phyloP scores from a whole-genome alignment of 2,797 vertebrate species.

The Huso huso region DNA sequence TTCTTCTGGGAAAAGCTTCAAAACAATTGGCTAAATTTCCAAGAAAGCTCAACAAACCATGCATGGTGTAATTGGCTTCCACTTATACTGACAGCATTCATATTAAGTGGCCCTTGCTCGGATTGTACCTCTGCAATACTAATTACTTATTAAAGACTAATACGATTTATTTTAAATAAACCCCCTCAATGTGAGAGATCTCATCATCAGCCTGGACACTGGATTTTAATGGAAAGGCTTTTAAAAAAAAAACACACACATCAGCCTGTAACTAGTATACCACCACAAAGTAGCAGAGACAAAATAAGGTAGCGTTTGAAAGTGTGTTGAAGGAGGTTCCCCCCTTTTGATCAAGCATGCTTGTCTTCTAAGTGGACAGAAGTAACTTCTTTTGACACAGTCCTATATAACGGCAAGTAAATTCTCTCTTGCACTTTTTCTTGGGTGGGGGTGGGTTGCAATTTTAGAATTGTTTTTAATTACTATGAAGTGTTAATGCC shows the following conservation, averaged over 20 bases:
- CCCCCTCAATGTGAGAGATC: slow-evolving; percentile 25
- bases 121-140: slow-evolving; percentile 5
- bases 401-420: too few species aligned
- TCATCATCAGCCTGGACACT: slow-evolving; percentile 20
- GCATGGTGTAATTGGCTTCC: not conserved
- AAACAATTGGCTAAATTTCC: not conserved
- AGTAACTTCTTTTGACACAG: too few species aligned
- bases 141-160: not conserved
- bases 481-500: too few species aligned
- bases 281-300: slow-evolving; percentile 7
- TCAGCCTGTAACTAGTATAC: slow-evolving; percentile 5
- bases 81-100: not conserved
- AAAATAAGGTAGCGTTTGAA: slow-evolving; percentile 3
- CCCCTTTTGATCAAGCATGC: not conserved
- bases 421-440: too few species aligned
- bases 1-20: too few species aligned
- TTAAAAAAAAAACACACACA: slow-evolving; percentile 5
- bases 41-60: not conserved
- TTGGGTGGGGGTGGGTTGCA: too few species aligned
- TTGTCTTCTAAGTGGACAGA: not conserved
- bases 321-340: not conserved
- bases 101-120: slow-evolving; percentile 5
- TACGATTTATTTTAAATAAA: slow-evolving; percentile 11
- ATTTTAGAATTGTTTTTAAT: too few species aligned
- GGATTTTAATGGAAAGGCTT: slow-evolving; percentile 7